These are phyloP conservation scores for Lepilemur ruficaudatus DNA, from an alignment of 2,797 vertebrate genomes.

Conservation along the genomic window DNA sequence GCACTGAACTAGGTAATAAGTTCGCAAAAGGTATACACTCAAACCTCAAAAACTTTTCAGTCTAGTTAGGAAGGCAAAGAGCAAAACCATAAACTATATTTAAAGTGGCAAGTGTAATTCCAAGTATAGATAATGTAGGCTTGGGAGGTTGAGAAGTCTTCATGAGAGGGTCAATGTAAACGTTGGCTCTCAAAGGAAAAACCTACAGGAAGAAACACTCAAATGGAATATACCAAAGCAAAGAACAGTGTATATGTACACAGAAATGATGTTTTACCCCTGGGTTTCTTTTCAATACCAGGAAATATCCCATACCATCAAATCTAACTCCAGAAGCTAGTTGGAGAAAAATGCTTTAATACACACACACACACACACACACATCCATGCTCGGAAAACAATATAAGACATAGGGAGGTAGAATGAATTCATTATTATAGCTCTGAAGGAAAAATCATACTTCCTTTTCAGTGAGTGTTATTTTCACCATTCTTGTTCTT, in stretches of 20 bases:
- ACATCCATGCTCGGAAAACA: background rate
- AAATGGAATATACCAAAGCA: background rate
- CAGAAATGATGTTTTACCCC: background rate
- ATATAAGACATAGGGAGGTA: background rate
- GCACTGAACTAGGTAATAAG: background rate
- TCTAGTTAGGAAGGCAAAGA: constrained; percentile 1
- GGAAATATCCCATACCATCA: background rate
- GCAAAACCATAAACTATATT: background rate
- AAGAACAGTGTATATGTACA: background rate
- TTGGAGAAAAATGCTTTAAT: background rate
- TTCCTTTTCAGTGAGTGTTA: background rate
- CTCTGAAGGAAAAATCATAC: constrained; percentile 14
- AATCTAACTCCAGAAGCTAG: background rate
- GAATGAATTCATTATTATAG: background rate
- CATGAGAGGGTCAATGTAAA: background rate
- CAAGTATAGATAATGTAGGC: background rate
- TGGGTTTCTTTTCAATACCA: background rate
- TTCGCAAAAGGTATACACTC: background rate
- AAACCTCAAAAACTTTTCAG: background rate
- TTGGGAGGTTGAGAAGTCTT: background rate
- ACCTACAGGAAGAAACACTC: background rate
- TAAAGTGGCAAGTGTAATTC: constrained; percentile 6
- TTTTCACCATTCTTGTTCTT: background rate
- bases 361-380: too few species aligned
- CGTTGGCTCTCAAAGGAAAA: background rate